These are phyloP conservation scores for Agrochola circellaris DNA, from an alignment of 2,888 invertebrate species.

Conservation along the genomic window DNA sequence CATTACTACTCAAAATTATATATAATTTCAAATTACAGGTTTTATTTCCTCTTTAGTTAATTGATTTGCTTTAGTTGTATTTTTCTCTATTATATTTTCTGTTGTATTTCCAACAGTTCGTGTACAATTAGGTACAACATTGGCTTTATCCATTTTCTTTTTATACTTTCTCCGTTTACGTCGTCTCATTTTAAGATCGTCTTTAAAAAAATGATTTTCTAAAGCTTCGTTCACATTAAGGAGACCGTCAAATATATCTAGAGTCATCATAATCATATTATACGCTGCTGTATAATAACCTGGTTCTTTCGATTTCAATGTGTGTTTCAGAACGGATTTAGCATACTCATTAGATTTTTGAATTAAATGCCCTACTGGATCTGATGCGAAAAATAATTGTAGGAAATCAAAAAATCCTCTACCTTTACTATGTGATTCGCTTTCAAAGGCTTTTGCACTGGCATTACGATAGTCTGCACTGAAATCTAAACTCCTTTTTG, in stretches of 20 bases:
- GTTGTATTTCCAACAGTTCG: constrained; percentile 13
- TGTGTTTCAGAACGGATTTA: constrained; percentile 74
- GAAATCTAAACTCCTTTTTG: constrained; percentile 71
- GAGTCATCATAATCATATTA: constrained; percentile 77
- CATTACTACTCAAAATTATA: constrained; percentile 6
- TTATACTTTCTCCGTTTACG: constrained; percentile 63
- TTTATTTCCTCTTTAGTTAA: neutral
- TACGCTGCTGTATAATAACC: constrained; percentile 80
- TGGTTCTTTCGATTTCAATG: constrained; percentile 76
- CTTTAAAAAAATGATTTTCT: constrained; percentile 67
- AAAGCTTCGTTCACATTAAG: constrained; percentile 77
- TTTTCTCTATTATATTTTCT: constrained; percentile 17
- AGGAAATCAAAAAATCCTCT: constrained; percentile 74
- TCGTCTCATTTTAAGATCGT: constrained; percentile 48
- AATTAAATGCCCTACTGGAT: constrained; percentile 70
- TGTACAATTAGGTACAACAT: constrained; percentile 37
- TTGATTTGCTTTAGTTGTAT: constrained; percentile 12
- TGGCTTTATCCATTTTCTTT: constrained; percentile 50
- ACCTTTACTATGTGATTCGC: constrained; percentile 24
- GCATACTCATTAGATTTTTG: constrained; percentile 72
- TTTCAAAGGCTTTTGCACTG: constrained; percentile 20
- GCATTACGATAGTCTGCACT: constrained; percentile 16
- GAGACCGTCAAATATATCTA: constrained; percentile 82
- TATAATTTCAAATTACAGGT: constrained; percentile 23
- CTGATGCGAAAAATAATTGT: constrained; percentile 72